A percentile compares a stretch with the other conserved stretches of the same genome.
Conservation (phyloP, 2,113 vertebrate genomes). For the Antennarius striatus region DNA sequence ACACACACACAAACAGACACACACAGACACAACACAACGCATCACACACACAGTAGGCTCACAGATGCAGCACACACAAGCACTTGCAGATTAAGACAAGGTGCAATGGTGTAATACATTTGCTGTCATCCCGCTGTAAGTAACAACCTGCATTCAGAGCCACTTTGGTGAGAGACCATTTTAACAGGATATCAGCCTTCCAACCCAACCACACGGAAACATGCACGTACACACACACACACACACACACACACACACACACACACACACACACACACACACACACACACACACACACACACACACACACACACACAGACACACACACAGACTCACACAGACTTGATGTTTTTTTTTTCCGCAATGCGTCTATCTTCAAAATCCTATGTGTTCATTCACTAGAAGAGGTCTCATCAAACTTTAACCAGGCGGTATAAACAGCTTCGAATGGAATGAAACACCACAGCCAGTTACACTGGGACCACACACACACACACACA, state of each 20-base stretch:
- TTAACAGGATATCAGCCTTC: background rate
- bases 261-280: constrained; percentile 10
- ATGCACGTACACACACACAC: background rate
- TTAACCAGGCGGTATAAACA: constrained; percentile 72
- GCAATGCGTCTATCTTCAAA: constrained; percentile 64
- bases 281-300: too few relatives aligned
- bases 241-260: constrained; percentile 6
- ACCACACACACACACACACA: constrained; percentile 20
- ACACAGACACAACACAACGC: too few relatives aligned
- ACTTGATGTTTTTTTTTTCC: constrained; percentile 54
- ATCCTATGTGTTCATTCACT: constrained; percentile 67
- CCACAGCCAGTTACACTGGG: constrained; percentile 39
- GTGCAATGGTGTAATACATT: background rate
- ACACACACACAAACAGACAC: too few relatives aligned
- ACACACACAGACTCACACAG: too few relatives aligned
- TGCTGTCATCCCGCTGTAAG: background rate
- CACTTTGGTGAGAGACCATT: constrained; percentile 21
- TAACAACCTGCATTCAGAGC: constrained; percentile 9
- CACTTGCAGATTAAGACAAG: too few relatives aligned
- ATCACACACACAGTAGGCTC: background rate
- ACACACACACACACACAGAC: too few relatives aligned
- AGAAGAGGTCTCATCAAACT: constrained; percentile 74
- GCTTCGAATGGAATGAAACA: constrained; percentile 72
- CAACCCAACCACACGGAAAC: too few relatives aligned
- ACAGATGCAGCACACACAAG: background rate